Percentiles rank a stretch among this genome's conserved stretches.
These are phyloP conservation scores for Neria commutata DNA, from an alignment of 2,888 invertebrate genomes.

Conservation along the genomic window DNA sequence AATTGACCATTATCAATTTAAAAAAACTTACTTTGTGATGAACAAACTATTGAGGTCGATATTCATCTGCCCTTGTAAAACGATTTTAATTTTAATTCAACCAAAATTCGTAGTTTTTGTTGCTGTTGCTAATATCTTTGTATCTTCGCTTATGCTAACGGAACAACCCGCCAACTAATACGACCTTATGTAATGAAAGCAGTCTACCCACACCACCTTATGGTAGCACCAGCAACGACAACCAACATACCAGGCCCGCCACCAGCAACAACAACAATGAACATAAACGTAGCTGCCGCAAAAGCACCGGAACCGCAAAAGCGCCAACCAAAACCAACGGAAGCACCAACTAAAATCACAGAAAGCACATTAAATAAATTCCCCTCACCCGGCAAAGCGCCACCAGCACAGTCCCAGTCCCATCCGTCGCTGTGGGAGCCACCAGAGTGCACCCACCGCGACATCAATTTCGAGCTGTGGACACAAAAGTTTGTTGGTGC, in stretches of 20 bases:
- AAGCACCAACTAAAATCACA: background rate
- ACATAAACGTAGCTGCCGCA: too few relatives aligned
- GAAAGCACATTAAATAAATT: conserved; percentile 17
- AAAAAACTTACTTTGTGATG: too few relatives aligned
- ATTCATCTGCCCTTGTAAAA: too few relatives aligned
- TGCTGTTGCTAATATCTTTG: too few relatives aligned
- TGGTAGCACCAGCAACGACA: conserved; percentile 48
- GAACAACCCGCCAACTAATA: background rate
- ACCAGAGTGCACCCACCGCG: conserved; percentile 33
- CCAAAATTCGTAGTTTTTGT: too few relatives aligned
- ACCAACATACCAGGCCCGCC: conserved; percentile 11
- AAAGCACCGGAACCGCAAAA: too few relatives aligned
- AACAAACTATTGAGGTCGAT: too few relatives aligned
- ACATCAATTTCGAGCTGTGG: conserved; percentile 57
- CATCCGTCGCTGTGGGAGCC: background rate
- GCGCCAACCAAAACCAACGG: background rate
- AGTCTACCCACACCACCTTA: conserved; percentile 60
- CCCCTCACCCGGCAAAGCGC: background rate
- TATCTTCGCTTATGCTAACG: too few relatives aligned
- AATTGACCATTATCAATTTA: too few relatives aligned
- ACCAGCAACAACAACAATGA: conserved; percentile 20
- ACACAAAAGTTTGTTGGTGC: conserved; percentile 59
- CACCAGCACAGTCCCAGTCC: background rate
- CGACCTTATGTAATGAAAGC: background rate
- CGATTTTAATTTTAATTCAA: too few relatives aligned